Percentiles rank a stretch among this genome's conserved stretches.
Conservation (phyloP, 2,888 invertebrate species). For the Sepioteuthis lessoniana region DNA sequence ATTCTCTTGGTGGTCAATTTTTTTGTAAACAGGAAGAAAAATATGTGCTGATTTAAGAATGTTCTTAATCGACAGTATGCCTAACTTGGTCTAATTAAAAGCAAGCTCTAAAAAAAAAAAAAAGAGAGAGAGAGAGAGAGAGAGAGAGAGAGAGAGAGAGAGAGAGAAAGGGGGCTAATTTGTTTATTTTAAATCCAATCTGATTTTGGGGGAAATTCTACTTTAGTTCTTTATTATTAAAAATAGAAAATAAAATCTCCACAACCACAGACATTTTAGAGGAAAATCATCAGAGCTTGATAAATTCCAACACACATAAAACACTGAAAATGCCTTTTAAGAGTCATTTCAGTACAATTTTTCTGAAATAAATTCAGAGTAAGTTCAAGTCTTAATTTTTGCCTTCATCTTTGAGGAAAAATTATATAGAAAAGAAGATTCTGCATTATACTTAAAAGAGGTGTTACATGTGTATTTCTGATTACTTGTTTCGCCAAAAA, state of each 20-base stretch:
- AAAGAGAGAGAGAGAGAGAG: too few relatives aligned
- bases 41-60: not conserved
- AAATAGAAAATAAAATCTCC: constrained; percentile 24
- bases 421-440: not conserved
- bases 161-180: too few relatives aligned
- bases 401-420: constrained; percentile 14
- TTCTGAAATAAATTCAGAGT: not conserved
- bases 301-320: constrained; percentile 33
- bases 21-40: not conserved
- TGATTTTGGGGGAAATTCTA: not conserved
- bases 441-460: constrained; percentile 39
- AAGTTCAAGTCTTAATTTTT: not conserved
- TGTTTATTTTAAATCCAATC: constrained; percentile 25
- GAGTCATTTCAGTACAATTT: not conserved
- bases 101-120: too few relatives aligned
- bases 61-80: not conserved
- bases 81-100: constrained; percentile 21
- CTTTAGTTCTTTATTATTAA: not conserved
- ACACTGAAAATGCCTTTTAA: constrained; percentile 33
- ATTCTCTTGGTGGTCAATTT: not conserved
- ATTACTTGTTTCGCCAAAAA: constrained; percentile 36
- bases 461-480: constrained; percentile 37
- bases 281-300: not conserved
- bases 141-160: too few relatives aligned
- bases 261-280: constrained; percentile 24